Conservation (phyloP, 2,113 vertebrate genomes). For the Rhinopomastus cyanomelas region DNA sequence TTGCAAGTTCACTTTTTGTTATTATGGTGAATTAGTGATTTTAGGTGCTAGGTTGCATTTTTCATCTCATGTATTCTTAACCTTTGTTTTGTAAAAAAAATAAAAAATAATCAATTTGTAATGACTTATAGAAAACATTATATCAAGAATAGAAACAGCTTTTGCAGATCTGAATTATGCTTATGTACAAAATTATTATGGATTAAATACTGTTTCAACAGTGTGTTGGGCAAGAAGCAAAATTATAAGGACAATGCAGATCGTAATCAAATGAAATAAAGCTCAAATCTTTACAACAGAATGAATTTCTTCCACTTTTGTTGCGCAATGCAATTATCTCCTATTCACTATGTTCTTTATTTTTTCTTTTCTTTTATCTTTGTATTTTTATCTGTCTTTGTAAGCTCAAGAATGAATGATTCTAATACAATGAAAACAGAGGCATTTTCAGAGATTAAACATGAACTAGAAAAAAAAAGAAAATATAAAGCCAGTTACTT, state of each 20-base stretch:
- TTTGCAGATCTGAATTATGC: neutral
- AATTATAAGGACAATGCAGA: neutral
- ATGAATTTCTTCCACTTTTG: neutral
- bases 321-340: neutral
- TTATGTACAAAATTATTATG: neutral
- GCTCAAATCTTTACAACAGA: neutral
- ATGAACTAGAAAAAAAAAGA: neutral
- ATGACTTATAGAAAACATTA: neutral
- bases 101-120: neutral
- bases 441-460: slow-evolving; percentile 9
- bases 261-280: slow-evolving; percentile 8
- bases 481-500: slow-evolving; percentile 3
- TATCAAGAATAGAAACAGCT: neutral
- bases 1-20: neutral
- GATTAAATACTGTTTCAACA: neutral
- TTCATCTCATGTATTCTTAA: neutral
- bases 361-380: neutral
- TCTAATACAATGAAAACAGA: slow-evolving; percentile 6
- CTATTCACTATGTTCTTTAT: neutral
- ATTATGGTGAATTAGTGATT: neutral
- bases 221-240: neutral
- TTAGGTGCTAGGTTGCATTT: neutral
- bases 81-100: neutral
- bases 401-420: slow-evolving; percentile 5
- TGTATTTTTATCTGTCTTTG: neutral